Conservation (phyloP, 2,888 invertebrate species). For the Caradrina kadenii region DNA sequence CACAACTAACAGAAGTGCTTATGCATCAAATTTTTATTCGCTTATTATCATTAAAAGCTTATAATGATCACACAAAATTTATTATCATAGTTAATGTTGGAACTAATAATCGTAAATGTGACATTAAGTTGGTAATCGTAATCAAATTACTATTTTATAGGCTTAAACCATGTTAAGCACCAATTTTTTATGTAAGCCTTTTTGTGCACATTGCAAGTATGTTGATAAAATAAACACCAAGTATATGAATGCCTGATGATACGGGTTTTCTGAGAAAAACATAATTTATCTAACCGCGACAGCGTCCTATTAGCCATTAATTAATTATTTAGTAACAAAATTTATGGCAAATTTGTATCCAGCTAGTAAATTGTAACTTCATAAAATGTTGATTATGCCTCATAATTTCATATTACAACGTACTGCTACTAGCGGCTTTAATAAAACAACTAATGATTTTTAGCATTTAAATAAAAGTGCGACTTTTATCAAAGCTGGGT, state of each 20-base stretch:
- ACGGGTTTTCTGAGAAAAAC: too few species aligned
- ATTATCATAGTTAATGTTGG: constrained; percentile 40
- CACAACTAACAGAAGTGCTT: not conserved
- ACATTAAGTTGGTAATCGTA: constrained; percentile 37
- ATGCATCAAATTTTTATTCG: constrained; percentile 19
- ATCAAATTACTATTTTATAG: constrained; percentile 49
- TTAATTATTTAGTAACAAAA: constrained; percentile 1
- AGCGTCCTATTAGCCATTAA: not conserved
- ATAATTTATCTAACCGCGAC: not conserved
- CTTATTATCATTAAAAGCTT: constrained; percentile 36
- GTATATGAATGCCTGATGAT: not conserved
- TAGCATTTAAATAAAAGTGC: not conserved
- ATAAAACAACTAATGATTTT: constrained; percentile 4
- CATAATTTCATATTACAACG: constrained; percentile 16
- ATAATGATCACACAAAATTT: constrained; percentile 35
- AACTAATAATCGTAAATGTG: constrained; percentile 53
- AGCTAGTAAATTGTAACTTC: constrained; percentile 16
- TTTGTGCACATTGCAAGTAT: constrained; percentile 32
- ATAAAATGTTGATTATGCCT: constrained; percentile 28
- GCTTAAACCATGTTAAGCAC: constrained; percentile 33
- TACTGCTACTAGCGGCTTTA: not conserved
- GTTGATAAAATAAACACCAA: constrained; percentile 31
- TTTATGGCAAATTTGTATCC: constrained; percentile 22
- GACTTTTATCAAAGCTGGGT: constrained; percentile 23
- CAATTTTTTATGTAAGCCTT: constrained; percentile 32